Evolutionary conservation across 2,888 invertebrate species (phyloP).

Genomic region (Hirtodrosophila alboralis): DNA sequence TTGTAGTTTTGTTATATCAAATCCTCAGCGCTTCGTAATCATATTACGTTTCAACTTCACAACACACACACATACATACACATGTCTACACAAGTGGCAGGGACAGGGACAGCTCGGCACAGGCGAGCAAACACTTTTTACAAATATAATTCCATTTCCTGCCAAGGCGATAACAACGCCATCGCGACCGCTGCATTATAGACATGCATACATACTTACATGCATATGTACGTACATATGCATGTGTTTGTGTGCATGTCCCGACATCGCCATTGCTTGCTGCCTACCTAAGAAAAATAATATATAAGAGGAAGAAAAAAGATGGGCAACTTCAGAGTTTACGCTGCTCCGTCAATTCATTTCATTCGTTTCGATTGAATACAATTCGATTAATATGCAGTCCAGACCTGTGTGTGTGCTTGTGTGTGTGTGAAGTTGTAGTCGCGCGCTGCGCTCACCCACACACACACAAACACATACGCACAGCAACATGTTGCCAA

Average conservation of each 20-base stretch:
- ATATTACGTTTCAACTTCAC: slow-evolving; percentile 58
- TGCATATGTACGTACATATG: slow-evolving; percentile 14
- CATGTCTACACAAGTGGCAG: too few relatives aligned
- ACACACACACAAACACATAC: slow-evolving; percentile 8
- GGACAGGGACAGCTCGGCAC: too few relatives aligned
- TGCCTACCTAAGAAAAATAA: slow-evolving; percentile 42
- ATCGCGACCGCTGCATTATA: slow-evolving; percentile 44
- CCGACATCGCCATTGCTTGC: slow-evolving; percentile 65
- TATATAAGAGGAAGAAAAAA: slow-evolving; percentile 12
- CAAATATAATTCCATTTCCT: slow-evolving; percentile 82
- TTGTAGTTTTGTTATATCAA: slow-evolving; percentile 56
- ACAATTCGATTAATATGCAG: slow-evolving; percentile 75
- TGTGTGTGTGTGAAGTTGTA: slow-evolving; percentile 19
- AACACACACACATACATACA: slow-evolving; percentile 14
- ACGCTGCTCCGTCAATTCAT: slow-evolving; percentile 54
- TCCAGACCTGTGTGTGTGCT: slow-evolving; percentile 36
- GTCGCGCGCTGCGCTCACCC: slow-evolving; percentile 29
- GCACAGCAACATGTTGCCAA: slow-evolving; percentile 54
- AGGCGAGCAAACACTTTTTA: slow-evolving; percentile 75
- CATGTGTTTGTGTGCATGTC: slow-evolving; percentile 41
- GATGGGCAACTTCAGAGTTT: slow-evolving; percentile 32
- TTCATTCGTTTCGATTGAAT: slow-evolving; percentile 63
- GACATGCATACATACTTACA: slow-evolving; percentile 23
- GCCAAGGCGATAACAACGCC: slow-evolving; percentile 79
- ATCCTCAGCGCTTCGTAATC: slow-evolving; percentile 60